Evolutionary conservation across 2,113 vertebrate genomes (phyloP).

Genomic region (Pica pica): DNA sequence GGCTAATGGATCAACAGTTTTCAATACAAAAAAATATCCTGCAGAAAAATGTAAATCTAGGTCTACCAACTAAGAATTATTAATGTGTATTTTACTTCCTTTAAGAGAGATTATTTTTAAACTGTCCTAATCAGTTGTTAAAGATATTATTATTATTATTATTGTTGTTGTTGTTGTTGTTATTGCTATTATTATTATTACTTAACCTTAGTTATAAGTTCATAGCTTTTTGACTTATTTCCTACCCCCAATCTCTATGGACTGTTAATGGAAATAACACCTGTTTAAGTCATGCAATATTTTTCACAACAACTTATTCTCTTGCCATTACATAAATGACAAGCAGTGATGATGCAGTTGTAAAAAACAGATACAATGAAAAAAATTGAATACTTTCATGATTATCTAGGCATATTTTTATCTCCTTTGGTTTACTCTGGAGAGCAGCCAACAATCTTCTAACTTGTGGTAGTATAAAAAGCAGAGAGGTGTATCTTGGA

Average conservation of each 20-base stretch:
- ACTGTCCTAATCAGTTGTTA: neutral
- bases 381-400: neutral
- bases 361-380: neutral
- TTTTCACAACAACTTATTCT: neutral
- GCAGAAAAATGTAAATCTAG: neutral
- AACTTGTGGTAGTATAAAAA: neutral
- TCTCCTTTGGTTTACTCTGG: neutral
- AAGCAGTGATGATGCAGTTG: neutral
- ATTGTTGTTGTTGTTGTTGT: too few relatives aligned
- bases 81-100: neutral
- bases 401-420: neutral
- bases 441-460: neutral
- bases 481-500: neutral
- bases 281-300: neutral
- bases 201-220: neutral
- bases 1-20: neutral
- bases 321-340: neutral
- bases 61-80: neutral
- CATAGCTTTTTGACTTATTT: neutral
- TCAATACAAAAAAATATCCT: neutral
- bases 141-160: neutral
- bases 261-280: neutral
- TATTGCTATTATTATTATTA: neutral
- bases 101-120: neutral
- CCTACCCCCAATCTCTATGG: neutral